A percentile compares a stretch with the other conserved stretches of the same genome.
Evolutionary conservation across 37 sponge, comb jelly and placozoan genomes (phyloP).

Genomic region (Mnemiopsis leidyi): DNA sequence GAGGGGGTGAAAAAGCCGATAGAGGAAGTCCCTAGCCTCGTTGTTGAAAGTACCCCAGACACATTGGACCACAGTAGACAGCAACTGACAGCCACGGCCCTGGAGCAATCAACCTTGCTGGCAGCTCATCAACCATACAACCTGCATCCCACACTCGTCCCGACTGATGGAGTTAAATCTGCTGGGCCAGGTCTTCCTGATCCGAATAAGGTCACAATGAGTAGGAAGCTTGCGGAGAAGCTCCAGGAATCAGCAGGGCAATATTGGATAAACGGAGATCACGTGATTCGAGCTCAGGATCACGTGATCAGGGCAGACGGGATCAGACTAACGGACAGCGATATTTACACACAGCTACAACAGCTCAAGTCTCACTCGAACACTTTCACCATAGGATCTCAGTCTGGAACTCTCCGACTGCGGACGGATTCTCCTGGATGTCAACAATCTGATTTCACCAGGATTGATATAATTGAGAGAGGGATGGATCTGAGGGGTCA

Average conservation of each 20-base stretch:
- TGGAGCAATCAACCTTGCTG: too few relatives aligned
- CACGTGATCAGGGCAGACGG: neutral
- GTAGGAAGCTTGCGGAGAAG: neutral
- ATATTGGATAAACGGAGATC: neutral
- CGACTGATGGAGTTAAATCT: too few relatives aligned
- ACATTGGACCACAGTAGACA: too few relatives aligned
- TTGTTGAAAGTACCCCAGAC: neutral
- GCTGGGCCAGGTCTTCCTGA: neutral
- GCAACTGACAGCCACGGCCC: neutral
- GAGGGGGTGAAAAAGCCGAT: neutral
- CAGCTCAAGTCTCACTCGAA: neutral
- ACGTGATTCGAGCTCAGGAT: neutral
- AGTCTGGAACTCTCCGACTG: neutral
- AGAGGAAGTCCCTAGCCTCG: neutral
- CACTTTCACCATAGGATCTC: neutral
- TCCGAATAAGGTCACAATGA: neutral
- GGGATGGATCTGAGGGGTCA: neutral
- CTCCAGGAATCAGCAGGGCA: neutral
- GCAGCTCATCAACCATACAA: too few relatives aligned
- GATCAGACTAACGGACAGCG: neutral
- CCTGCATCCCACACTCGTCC: too few relatives aligned
- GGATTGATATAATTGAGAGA: neutral
- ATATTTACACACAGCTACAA: neutral
- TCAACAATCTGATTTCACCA: neutral
- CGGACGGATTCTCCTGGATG: neutral